These are phyloP conservation scores for Neuroterus valhalla DNA, from an alignment of 1,140 invertebrate species.

Conservation along the genomic window DNA sequence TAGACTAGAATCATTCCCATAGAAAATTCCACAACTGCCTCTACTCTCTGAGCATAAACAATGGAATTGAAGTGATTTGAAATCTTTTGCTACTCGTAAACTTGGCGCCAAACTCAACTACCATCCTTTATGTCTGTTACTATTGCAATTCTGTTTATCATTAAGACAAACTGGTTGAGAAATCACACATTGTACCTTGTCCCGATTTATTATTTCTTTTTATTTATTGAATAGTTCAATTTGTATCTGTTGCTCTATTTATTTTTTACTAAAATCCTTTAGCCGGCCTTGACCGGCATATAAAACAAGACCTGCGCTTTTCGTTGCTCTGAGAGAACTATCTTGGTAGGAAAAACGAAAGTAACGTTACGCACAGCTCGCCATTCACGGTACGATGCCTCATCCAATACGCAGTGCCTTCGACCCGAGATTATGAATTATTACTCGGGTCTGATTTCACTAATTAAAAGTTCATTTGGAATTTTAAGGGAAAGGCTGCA, in stretches of 20 bases:
- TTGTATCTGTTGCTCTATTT: not conserved
- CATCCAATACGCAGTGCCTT: constrained; percentile 2
- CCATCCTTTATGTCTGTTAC: too few species aligned
- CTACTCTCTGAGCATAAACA: too few species aligned
- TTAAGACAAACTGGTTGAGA: not conserved
- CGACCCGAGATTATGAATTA: constrained; percentile 3
- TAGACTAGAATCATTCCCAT: not conserved
- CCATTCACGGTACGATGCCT: constrained; percentile 28
- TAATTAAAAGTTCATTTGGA: not conserved
- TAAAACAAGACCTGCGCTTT: constrained; percentile 11
- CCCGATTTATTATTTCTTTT: not conserved
- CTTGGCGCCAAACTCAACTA: too few species aligned
- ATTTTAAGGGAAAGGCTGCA: not conserved
- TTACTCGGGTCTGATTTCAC: not conserved
- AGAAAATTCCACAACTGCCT: not conserved
- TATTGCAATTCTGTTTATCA: too few species aligned
- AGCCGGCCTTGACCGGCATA: constrained; percentile 12
- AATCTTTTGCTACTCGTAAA: too few species aligned
- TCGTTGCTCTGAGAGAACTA: constrained; percentile 13
- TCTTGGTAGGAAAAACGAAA: constrained; percentile 23
- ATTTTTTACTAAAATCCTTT: not conserved
- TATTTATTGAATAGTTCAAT: not conserved
- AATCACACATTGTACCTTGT: not conserved
- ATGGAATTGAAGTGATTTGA: too few species aligned
- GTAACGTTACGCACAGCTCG: constrained; percentile 22